These are phyloP conservation scores for Triops cancriformis DNA, from an alignment of 1,140 invertebrate genomes.

Conservation along the genomic window DNA sequence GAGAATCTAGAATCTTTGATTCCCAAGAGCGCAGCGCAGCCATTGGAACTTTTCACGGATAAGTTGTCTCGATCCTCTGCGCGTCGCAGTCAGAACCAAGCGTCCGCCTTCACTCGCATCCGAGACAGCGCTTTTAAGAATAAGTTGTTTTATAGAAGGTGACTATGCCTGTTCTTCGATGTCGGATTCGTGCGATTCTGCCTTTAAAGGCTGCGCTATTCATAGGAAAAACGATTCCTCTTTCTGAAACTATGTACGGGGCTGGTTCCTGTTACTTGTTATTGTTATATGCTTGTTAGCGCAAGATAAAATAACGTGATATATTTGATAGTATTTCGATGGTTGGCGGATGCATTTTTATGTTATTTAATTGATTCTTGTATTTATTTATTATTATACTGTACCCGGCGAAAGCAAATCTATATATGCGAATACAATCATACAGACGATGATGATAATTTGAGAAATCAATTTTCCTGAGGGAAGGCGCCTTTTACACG, in stretches of 20 bases:
- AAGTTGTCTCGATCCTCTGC: background rate
- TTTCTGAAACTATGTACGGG: background rate
- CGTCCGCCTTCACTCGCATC: background rate
- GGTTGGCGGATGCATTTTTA: background rate
- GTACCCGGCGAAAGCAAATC: too few relatives aligned
- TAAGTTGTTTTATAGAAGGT: slow-evolving; percentile 1
- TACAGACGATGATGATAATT: too few relatives aligned
- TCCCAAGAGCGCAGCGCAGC: background rate
- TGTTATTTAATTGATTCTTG: background rate
- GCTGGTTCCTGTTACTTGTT: background rate
- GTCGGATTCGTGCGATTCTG: background rate
- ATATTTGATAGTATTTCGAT: background rate
- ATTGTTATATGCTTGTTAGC: background rate
- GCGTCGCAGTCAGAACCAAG: background rate
- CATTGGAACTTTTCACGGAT: background rate
- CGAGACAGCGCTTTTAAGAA: background rate
- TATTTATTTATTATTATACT: background rate
- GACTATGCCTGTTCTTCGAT: background rate
- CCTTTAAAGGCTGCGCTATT: background rate
- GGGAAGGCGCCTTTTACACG: too few relatives aligned
- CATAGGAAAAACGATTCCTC: background rate
- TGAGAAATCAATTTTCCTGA: too few relatives aligned
- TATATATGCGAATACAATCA: too few relatives aligned
- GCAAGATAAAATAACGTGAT: background rate
- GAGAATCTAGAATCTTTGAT: background rate